A percentile compares a stretch with the other conserved stretches of the same genome.
These are phyloP conservation scores for Parapristionchus giblindavisi DNA, from an alignment of 2,888 invertebrate species.

Conservation along the genomic window DNA sequence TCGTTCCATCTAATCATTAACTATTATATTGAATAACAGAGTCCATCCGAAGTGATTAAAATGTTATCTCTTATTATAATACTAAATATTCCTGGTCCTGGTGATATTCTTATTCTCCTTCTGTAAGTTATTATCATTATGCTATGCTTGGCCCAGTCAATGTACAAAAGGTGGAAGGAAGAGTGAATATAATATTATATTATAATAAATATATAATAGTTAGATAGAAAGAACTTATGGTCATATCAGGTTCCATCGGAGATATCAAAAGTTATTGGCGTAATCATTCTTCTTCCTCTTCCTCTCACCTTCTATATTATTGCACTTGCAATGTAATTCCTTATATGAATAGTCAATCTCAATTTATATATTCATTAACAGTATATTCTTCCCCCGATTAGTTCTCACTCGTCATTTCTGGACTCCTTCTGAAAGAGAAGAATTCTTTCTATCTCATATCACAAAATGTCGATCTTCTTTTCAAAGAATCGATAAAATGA, in stretches of 20 bases:
- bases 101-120: slow-evolving; percentile 44
- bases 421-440: slow-evolving; percentile 57
- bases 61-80: slow-evolving; percentile 53
- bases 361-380: slow-evolving; percentile 44
- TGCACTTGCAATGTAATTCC: slow-evolving; percentile 59
- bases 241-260: slow-evolving; percentile 61
- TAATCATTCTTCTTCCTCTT: slow-evolving; percentile 56
- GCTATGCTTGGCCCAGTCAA: background rate
- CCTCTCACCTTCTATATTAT: slow-evolving; percentile 62
- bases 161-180: slow-evolving; percentile 22
- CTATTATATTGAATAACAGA: slow-evolving; percentile 41
- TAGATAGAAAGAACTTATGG: too few species aligned
- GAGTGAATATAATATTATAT: background rate
- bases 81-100: slow-evolving; percentile 57
- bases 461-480: background rate
- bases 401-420: slow-evolving; percentile 67
- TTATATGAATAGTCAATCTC: background rate
- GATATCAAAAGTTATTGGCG: slow-evolving; percentile 56
- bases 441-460: slow-evolving; percentile 38
- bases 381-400: slow-evolving; percentile 65
- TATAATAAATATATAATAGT: background rate
- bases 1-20: background rate
- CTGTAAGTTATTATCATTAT: slow-evolving; percentile 43
- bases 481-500: slow-evolving; percentile 13
- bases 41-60: slow-evolving; percentile 54